Conservation (phyloP, 2,113 vertebrate species). For the Equus quagga region DNA sequence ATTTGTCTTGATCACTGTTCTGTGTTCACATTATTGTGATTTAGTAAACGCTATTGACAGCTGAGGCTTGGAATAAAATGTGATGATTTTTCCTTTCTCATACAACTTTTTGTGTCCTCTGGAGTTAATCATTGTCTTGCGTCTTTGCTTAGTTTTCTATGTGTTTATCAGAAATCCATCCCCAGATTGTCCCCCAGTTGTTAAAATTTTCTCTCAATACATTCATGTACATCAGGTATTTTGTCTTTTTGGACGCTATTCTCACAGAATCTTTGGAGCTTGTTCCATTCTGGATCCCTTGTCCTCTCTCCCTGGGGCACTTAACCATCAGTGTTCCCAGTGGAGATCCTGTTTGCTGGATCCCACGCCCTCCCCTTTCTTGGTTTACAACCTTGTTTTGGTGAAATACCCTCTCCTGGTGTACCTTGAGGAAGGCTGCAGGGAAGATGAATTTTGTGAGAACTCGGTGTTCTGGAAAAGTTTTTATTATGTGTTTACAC, state of each 20-base stretch:
- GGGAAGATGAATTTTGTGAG: background rate
- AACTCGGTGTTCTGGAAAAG: background rate
- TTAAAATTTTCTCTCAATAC: background rate
- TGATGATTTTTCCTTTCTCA: background rate
- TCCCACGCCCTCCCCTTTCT: background rate
- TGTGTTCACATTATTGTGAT: background rate
- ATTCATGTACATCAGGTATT: background rate
- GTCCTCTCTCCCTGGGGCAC: too few species aligned
- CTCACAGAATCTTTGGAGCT: background rate
- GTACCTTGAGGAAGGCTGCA: background rate
- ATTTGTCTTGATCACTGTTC: background rate
- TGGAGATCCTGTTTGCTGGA: background rate
- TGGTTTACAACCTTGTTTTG: background rate
- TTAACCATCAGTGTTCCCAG: background rate
- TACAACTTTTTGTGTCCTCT: background rate
- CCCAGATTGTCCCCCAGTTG: background rate
- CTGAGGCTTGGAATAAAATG: background rate
- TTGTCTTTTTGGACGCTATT: background rate
- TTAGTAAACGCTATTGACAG: background rate
- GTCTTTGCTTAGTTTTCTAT: constrained; percentile 3
- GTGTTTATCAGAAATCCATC: background rate
- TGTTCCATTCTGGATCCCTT: background rate
- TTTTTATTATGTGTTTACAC: background rate
- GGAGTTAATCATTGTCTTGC: background rate
- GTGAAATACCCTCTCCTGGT: background rate